Base-by-base conservation (phyloP, 2,888 invertebrate genomes). In the Chrysomela aeneicollis region DNA sequence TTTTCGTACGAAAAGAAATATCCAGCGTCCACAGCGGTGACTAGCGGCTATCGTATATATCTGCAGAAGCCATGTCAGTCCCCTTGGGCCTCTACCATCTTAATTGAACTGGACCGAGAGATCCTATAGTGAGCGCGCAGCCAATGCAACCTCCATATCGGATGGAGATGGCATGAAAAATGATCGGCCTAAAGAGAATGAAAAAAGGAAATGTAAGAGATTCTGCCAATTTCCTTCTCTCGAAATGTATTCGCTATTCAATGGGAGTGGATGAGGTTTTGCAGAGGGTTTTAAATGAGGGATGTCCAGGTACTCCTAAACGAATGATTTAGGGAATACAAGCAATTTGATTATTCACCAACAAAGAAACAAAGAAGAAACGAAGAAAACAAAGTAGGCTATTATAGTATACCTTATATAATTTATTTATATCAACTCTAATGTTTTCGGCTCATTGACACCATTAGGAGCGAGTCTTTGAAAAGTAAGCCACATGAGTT, bases 81-180 rank as follows among this genome's bases (percentile, higher is more conserved):
- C 81, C 80, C 67, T 70, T 71, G 78, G 81, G 77, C 77, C 73
- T 75, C 77, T 77, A 78, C 78, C 78, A 79, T 80, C 81, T 81
- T 82, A 82, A 82, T 82, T 82, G 82, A 82, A 82, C 81, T 79
- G 80, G 81, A 81, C 79, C 76, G 77, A 75, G 6, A 26, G 76
- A 75, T 72, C 76, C 68, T 72, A 69, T 60, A 68, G 68, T 67
- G 53, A 69, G 66, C 71, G 63, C 69, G 73, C 69, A 65, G 64
- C 60, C 69, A 74, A 73, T 74, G 68, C 73, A 26, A 6, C 72
- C 70, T 70, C 70, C 69, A 74, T 77, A 79, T 78, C 79, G 77
- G 77, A 79, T 80, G 81, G 81, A 82, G 81, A 82, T 81, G 82
- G 81, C 82, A 82, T 82, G 82, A 83, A 82, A 82, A 83, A 83